Evolutionary conservation across 2,888 invertebrate species (phyloP), one percentile per base, ranked within the genome.

Genomic region (Ctena decussata): DNA sequence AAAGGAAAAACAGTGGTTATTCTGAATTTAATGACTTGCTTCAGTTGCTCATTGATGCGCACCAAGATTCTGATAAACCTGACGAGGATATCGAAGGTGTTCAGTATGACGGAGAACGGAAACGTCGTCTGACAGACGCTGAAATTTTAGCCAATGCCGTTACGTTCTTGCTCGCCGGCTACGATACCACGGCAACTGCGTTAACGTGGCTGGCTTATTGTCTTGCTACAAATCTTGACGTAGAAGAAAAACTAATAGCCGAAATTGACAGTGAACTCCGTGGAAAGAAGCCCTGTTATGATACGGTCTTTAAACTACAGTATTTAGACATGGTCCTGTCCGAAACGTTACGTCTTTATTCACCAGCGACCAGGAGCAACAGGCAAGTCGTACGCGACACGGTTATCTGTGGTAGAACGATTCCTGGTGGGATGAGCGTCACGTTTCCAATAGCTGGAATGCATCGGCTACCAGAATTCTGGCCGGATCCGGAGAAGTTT

Each of bases 321-420:
- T 89, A 90, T 77, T 44, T 89, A 32, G 87, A 90, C 41, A 81
- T 73, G 80, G 82, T 87, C 60, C 35, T 89, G 15, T 77, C 77
- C 39, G 89, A 90, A 71, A 86, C 87, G 2, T 70, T 90, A 12
- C 41, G 90, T 24, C 60, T 90, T n/a, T 89, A 87, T 49, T 81
- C 85, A 1, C 81, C 90, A 12, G 90, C 87, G 3, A 82, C 79
- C 44, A 85, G 90, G 70, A 82, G 81, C 0, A 83, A 86, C 5
- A 70, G 90, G 27, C 81, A 87, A 27, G 77, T 84, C n/a, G 44
- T 41, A 3, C 53, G 24, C 0, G 87, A 89, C 27, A 76, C 82
- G 24, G 76, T 79, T 5, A 80, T 90, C 0, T 85, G 86, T 35
- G 87, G 85, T 0, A 75, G 69, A 32, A 44, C 80, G 21, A 76